Percentiles rank a stretch among this genome's conserved stretches.
phyloP scores from a whole-genome alignment of 2,113 vertebrate species.

The Ciconia maguari region DNA sequence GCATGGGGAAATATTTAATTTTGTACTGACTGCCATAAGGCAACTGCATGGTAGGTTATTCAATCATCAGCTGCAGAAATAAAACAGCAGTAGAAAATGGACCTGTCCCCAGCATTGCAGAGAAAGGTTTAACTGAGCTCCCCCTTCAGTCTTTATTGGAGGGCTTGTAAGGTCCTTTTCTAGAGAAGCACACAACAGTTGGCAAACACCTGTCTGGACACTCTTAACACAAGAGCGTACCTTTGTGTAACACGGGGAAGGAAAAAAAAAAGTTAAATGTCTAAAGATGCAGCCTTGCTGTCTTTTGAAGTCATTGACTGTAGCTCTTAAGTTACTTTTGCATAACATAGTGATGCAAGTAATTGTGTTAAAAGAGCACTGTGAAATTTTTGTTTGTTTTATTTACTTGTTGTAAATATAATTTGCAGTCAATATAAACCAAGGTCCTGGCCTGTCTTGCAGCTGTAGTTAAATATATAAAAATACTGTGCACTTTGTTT shows the following conservation, averaged over 20 bases:
- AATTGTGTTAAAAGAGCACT: neutral
- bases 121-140: neutral
- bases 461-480: neutral
- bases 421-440: neutral
- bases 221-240: neutral
- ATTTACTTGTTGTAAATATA: neutral
- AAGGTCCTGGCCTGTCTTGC: neutral
- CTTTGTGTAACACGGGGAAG: neutral
- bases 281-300: neutral
- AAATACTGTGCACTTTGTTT: neutral
- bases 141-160: neutral
- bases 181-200: neutral
- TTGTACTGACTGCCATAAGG: slow-evolving; percentile 47
- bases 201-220: neutral
- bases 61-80: slow-evolving; percentile 59
- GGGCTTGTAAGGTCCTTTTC: neutral
- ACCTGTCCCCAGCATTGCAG: neutral
- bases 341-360: neutral
- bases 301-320: neutral
- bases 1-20: slow-evolving; percentile 67
- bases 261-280: neutral
- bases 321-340: neutral
- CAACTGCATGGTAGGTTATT: slow-evolving; percentile 60
- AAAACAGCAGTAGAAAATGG: slow-evolving; percentile 32
- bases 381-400: neutral